Evolutionary conservation across 1,140 invertebrate genomes (phyloP).

Genomic region (Platyscapa corneri): DNA sequence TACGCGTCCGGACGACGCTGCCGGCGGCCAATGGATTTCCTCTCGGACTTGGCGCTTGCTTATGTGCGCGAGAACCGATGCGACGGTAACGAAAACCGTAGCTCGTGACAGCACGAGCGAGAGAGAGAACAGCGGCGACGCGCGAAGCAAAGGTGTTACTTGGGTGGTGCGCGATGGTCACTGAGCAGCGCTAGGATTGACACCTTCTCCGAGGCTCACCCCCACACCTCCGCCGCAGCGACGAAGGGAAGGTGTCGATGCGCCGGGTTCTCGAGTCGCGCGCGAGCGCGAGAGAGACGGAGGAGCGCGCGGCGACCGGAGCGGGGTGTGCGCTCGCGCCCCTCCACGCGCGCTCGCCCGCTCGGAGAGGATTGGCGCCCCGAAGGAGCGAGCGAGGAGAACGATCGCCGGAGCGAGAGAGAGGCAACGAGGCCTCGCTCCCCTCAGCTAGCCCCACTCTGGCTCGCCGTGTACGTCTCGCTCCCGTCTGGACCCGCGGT

Average conservation of each 20-base stretch:
- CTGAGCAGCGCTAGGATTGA: slow-evolving; percentile 76
- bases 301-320: not conserved
- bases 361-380: slow-evolving; percentile 19
- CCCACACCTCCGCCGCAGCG: slow-evolving; percentile 70
- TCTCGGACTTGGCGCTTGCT: not conserved
- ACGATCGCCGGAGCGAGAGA: not conserved
- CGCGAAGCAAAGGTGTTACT: slow-evolving; percentile 73
- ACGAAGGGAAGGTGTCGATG: slow-evolving; percentile 68
- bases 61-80: not conserved
- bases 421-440: not conserved
- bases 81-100: not conserved
- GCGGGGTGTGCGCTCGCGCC: slow-evolving; percentile 35
- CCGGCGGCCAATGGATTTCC: not conserved
- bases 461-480: not conserved
- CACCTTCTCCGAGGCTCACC: slow-evolving; percentile 73
- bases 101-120: not conserved
- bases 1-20: not conserved
- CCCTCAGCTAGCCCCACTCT: slow-evolving; percentile 34
- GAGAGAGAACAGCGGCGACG: slow-evolving; percentile 24
- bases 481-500: not conserved
- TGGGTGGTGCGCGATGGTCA: slow-evolving; percentile 76
- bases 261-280: slow-evolving; percentile 67
- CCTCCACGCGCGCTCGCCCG: not conserved
- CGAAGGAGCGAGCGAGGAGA: not conserved
- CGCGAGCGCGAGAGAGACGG: slow-evolving; percentile 23